Conservation (phyloP, 30 jellyfish, hydroid and myxozoan genomes). For the Aurelia sp. region DNA sequence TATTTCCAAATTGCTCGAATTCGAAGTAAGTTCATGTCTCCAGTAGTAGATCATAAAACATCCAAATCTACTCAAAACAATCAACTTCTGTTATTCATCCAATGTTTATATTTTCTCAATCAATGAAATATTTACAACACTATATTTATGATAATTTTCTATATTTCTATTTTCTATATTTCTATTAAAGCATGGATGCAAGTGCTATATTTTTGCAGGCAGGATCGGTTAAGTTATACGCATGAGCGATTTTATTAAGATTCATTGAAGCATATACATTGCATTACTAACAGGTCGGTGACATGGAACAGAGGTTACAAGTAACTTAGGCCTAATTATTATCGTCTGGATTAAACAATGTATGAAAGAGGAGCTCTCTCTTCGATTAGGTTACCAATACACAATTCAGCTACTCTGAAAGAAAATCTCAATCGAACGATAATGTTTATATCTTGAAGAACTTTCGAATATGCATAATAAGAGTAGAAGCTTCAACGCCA, state of each 20-base stretch:
- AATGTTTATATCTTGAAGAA: too few species aligned
- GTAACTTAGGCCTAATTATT: neutral
- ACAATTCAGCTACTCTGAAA: neutral
- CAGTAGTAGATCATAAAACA: neutral
- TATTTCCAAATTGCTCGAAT: too few species aligned
- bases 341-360: neutral
- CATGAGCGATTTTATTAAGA: conserved; percentile 13
- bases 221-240: conserved; percentile 27
- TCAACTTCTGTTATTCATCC: neutral
- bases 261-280: conserved; percentile 47
- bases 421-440: too few species aligned
- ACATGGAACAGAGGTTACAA: neutral
- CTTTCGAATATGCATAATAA: too few species aligned
- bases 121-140: neutral
- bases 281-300: conserved; percentile 40
- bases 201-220: neutral
- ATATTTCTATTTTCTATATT: neutral
- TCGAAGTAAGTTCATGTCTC: neutral
- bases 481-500: too few species aligned
- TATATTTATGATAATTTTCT: neutral
- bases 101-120: too few species aligned
- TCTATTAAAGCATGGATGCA: neutral
- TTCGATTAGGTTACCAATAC: neutral
- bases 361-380: neutral
- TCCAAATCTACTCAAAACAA: neutral